A percentile compares a stretch with the other conserved stretches of the same genome.
These are phyloP conservation scores for Molorchus minor DNA, from an alignment of 2,888 invertebrate species.

Conservation along the genomic window DNA sequence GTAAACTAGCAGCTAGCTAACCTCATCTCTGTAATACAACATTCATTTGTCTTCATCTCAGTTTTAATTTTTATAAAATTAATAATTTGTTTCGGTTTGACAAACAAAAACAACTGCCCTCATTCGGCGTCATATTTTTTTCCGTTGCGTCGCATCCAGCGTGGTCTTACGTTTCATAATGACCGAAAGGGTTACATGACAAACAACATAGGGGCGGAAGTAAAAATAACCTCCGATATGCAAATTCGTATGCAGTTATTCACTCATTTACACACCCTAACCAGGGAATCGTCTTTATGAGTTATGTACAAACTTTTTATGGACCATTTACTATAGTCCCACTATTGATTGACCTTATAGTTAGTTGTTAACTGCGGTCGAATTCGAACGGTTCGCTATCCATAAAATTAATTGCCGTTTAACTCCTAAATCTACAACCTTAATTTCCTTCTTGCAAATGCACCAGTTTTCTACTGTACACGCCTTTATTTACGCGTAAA, in stretches of 20 bases:
- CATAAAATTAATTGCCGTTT: conserved; percentile 60
- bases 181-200: conserved; percentile 60
- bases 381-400: conserved; percentile 46
- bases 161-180: conserved; percentile 41
- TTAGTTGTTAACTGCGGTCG: conserved; percentile 43
- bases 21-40: background rate
- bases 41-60: background rate
- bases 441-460: no score
- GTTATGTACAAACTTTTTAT: conserved; percentile 51
- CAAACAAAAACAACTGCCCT: background rate
- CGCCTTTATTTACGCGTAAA: conserved; percentile 41
- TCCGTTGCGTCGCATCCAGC: conserved; percentile 26
- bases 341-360: conserved; percentile 43
- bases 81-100: background rate
- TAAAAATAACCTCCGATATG: conserved; percentile 61
- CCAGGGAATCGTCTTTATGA: conserved; percentile 38
- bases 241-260: conserved; percentile 61
- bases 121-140: background rate
- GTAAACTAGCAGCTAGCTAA: background rate
- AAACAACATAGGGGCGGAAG: conserved; percentile 62
- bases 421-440: conserved; percentile 59
- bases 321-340: conserved; percentile 54
- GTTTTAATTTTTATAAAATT: background rate
- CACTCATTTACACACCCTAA: conserved; percentile 60
- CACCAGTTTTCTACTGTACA: conserved; percentile 54